phyloP scores from a whole-genome alignment of 2,888 invertebrate genomes.

The Stegophylla sp. region DNA sequence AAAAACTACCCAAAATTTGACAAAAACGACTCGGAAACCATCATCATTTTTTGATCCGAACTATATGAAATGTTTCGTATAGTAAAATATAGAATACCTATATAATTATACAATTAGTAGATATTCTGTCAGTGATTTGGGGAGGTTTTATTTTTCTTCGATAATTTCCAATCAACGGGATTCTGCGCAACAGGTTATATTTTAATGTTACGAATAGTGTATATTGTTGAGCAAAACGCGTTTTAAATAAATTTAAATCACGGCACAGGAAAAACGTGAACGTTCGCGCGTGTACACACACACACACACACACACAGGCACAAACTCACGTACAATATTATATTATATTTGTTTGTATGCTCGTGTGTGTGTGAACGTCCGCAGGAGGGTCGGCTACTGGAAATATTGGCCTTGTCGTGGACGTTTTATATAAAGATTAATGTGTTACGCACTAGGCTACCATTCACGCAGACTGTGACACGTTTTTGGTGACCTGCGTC shows the following conservation, averaged over 20 bases:
- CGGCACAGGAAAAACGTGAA: neutral
- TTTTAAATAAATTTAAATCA: conserved; percentile 3
- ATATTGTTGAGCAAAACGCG: neutral
- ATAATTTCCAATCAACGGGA: neutral
- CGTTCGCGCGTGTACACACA: neutral
- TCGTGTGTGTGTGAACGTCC: conserved; percentile 14
- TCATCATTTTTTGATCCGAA: no score
- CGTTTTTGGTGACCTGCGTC: conserved; percentile 7
- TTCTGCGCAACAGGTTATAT: neutral
- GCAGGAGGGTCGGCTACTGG: conserved; percentile 46
- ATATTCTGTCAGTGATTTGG: neutral
- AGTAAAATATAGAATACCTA: no score
- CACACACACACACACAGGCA: neutral
- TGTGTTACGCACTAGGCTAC: neutral
- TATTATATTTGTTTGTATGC: neutral
- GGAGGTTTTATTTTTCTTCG: neutral
- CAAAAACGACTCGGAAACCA: no score
- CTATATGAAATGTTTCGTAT: no score
- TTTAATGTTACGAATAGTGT: neutral
- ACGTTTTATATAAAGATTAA: conserved; percentile 57
- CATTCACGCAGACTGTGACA: conserved; percentile 2
- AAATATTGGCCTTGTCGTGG: conserved; percentile 50
- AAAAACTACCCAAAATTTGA: no score
- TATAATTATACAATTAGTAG: no score
- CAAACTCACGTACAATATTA: neutral